Base-by-base conservation (phyloP, 2,888 invertebrate genomes). In the Brenthis hecate region DNA sequence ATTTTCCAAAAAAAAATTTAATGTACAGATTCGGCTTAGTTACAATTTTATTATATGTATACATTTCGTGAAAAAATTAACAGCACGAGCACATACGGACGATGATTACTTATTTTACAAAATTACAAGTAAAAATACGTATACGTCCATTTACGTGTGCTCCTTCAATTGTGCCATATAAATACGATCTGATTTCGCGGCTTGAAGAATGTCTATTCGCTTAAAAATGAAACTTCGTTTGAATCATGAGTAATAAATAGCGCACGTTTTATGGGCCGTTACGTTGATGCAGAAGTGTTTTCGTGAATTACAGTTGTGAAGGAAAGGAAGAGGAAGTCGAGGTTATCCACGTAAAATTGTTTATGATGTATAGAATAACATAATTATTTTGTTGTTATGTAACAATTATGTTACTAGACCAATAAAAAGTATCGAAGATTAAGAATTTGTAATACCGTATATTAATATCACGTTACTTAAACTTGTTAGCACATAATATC, bases 121-220 rank as follows among this genome's bases (percentile, higher is more conserved):
- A 84, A 82, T 85, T 81, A 81, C 76, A 73, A 70, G 79, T 81
- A 84, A 83, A 81, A 84, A 84, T 75, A 79, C 73, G 74, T 78
- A 72, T 73, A 74, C 72, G 73, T 74, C 75, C 77, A 77, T 74
- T 75, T 76, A 78, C 77, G 76, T 74, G 19, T 60, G 50, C 65
- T 48, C 32, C 23, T 56, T n/a, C 36, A 66, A 48, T 36, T 32
- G 58, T 69, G 55, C 62, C 68, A 28, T 77, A 70, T 77, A 74
- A 74, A 76, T 73, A 76, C 70, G 75, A 71, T 70, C 73, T 68
- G 74, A 75, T 77, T 75, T 68, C 70, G 55, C 56, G 72, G 55
- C 72, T 66, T 61, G 68, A 72, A 73, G 73, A 73, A 74, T 69
- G 73, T 69, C 72, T 70, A 69, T 67, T 71, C 62, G 74, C 72